Conservation (phyloP, 2,113 vertebrate species). For the Leptocoma aspasia region DNA sequence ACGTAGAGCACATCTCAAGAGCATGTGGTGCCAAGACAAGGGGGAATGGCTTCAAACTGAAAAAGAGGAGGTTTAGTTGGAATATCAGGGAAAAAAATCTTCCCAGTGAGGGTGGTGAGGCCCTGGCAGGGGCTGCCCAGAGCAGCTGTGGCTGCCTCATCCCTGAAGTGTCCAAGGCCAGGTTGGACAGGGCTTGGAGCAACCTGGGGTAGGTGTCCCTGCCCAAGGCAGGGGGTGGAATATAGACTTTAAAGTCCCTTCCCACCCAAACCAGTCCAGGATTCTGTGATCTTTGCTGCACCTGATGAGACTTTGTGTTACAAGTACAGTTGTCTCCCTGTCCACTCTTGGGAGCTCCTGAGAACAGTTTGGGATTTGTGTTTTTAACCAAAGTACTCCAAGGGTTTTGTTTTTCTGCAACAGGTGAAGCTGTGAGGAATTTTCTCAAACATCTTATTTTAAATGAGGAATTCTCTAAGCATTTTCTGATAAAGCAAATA, state of each 20-base stretch:
- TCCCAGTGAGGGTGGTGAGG: neutral
- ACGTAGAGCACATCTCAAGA: neutral
- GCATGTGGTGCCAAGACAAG: neutral
- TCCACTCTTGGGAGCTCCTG: neutral
- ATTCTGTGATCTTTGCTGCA: neutral
- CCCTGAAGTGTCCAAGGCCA: neutral
- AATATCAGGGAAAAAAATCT: neutral
- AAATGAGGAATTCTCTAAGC: neutral
- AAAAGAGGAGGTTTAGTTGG: neutral
- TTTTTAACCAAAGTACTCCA: neutral
- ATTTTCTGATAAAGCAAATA: neutral
- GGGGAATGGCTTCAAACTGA: neutral
- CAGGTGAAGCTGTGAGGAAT: neutral
- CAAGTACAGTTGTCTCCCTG: accelerated
- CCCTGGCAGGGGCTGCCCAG: neutral
- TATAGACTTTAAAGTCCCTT: neutral
- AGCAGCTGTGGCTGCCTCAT: neutral
- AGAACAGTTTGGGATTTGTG: neutral
- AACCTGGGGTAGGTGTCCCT: accelerated
- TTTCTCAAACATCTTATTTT: neutral
- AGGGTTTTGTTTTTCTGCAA: neutral
- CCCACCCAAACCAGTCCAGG: neutral
- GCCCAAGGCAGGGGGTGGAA: neutral
- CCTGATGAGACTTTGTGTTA: neutral
- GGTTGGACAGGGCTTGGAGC: accelerated